A percentile compares a stretch with the other conserved stretches of the same genome.
phyloP scores from a whole-genome alignment of 2,113 vertebrate genomes.

The Trogon surrucura region DNA sequence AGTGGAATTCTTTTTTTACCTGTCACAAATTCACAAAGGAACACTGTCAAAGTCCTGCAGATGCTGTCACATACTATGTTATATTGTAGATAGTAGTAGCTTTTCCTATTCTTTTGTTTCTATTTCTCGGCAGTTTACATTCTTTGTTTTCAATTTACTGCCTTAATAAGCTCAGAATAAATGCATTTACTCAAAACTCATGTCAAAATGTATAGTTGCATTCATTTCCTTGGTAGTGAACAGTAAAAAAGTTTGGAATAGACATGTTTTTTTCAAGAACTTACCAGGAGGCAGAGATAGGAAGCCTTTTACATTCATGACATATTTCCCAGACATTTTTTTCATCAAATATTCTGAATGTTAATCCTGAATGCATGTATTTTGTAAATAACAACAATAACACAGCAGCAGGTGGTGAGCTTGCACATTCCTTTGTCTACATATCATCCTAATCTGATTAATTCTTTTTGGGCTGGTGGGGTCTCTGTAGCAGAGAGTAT shows the following conservation, averaged over 20 bases:
- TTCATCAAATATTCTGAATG: not conserved
- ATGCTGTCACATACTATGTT: not conserved
- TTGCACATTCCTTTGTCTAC: not conserved
- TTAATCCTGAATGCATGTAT: not conserved
- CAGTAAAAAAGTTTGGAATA: not conserved
- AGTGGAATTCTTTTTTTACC: not conserved
- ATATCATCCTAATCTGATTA: not conserved
- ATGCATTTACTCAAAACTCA: not conserved
- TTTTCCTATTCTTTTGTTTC: not conserved
- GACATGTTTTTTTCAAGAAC: not conserved
- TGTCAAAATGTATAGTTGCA: not conserved
- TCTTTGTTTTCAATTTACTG: not conserved
- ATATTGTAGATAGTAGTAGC: not conserved
- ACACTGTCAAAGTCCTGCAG: not conserved
- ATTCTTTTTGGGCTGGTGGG: not conserved
- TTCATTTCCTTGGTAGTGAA: not conserved
- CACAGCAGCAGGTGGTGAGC: not conserved
- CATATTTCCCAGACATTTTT: not conserved
- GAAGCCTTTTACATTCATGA: not conserved
- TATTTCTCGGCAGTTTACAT: not conserved
- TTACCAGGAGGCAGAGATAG: not conserved
- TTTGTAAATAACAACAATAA: not conserved
- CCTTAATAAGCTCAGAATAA: not conserved
- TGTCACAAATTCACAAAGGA: not conserved
- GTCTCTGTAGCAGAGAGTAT: not conserved